Conservation (phyloP, 2,888 invertebrate genomes). For the Catocala nupta region DNA sequence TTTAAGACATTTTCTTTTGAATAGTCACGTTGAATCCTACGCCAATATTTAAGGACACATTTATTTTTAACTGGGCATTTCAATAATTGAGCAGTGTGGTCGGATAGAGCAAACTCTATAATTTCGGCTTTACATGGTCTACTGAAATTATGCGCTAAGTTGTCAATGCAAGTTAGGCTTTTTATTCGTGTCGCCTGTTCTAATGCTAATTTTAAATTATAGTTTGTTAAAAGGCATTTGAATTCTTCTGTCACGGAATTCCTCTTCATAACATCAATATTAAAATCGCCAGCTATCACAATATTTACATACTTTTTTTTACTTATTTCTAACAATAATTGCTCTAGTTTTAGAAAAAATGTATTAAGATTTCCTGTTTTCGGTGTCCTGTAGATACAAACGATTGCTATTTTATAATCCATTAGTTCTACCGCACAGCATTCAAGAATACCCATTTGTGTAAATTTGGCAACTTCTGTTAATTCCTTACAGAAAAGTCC, state of each 20-base stretch:
- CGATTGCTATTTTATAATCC: neutral
- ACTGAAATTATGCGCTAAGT: slow-evolving; percentile 8
- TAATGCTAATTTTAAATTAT: slow-evolving; percentile 11
- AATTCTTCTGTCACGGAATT: slow-evolving; percentile 5
- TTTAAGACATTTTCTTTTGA: neutral
- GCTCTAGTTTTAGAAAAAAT: slow-evolving; percentile 4
- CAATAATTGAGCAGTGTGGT: slow-evolving; percentile 12
- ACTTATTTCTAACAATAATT: neutral
- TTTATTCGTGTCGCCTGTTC: slow-evolving; percentile 3
- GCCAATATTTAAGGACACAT: neutral
- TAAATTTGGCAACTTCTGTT: slow-evolving; percentile 1
- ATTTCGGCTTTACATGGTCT: slow-evolving; percentile 10
- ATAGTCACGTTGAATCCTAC: neutral
- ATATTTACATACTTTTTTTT: neutral
- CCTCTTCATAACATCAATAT: neutral
- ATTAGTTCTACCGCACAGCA: slow-evolving; percentile 1
- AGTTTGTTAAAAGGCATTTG: slow-evolving; percentile 5
- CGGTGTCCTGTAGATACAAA: slow-evolving; percentile 6
- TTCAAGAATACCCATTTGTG: neutral
- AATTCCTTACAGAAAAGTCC: neutral
- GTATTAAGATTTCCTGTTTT: neutral
- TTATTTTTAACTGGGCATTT: slow-evolving; percentile 4
- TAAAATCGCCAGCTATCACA: neutral
- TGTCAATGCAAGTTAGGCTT: neutral
- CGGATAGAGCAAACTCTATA: slow-evolving; percentile 8